Base-by-base conservation (phyloP, 1,140 invertebrate species). In the Condylostylus longicornis region DNA sequence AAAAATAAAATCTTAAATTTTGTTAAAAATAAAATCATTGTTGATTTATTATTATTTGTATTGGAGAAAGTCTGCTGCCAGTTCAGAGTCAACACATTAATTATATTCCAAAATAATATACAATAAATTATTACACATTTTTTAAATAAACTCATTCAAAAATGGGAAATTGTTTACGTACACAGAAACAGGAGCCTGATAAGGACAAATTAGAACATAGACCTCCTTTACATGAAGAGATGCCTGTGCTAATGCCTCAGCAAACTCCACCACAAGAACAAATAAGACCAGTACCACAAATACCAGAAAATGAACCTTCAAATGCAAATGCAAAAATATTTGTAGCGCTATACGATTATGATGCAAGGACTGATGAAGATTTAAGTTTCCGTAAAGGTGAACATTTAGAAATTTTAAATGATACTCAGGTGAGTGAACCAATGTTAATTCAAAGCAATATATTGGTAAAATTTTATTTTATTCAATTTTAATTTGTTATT, bases 321-420 rank as follows among this genome's bases (percentile, higher is more conserved):
- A 69, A 67, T 39, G 68, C 72, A 48, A 78, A 74, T 51, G 77
- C 80, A 40, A 82, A 84, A 64, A 83, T 96, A 53, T 98, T 96
- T 67, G 87, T 98, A 21, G 93, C 95, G 22, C 68, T 98, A 13
- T 98, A 97, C 64, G 94, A 98, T 66, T 98, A 98, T 62, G 94
- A 98, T 71, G 94, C 95, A 21, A 72, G 95, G 47, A 98, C 95
- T 18, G 91, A 96, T 61, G 94, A 98, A 64, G 95, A 98, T 66
- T 69, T 98, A 37, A 94, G 88, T 65, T 97, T 98, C 66, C 79
- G 90, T 47, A 97, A 98, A 65, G 93, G 93, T 25, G 94, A 98
- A 64, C 87, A 96, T 67, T 70, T 98, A 56, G 93, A 98, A 66
- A 95, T 98, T 45, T 65, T 98, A 43, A 96, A 98, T 67, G 93